A percentile compares a stretch with the other conserved stretches of the same genome.
These are phyloP conservation scores for Brenthis daphne DNA, from an alignment of 2,888 invertebrate species.

Conservation along the genomic window DNA sequence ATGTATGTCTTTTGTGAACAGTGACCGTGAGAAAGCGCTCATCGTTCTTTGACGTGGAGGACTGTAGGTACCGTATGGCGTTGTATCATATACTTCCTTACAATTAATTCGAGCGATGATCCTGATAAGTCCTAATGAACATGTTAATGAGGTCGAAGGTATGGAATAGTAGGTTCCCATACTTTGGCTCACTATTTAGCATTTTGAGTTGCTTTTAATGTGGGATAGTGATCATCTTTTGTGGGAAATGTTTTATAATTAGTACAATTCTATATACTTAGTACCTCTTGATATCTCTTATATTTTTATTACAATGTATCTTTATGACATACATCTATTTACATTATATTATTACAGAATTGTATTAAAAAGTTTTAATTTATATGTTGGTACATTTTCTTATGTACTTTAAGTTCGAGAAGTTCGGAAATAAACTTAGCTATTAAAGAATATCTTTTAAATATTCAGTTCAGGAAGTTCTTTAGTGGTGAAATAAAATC, in stretches of 20 bases:
- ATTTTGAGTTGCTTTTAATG: slow-evolving; percentile 41
- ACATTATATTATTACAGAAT: too few relatives aligned
- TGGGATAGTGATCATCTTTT: slow-evolving; percentile 23
- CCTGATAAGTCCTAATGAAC: slow-evolving; percentile 68
- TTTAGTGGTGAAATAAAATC: background rate
- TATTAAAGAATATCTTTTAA: too few relatives aligned
- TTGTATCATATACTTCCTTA: slow-evolving; percentile 66
- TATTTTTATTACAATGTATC: too few relatives aligned
- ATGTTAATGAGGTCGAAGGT: slow-evolving; percentile 68
- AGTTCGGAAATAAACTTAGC: too few relatives aligned
- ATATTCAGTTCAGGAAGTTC: too few relatives aligned
- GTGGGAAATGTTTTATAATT: slow-evolving; percentile 23
- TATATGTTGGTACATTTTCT: too few relatives aligned
- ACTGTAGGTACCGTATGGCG: slow-evolving; percentile 62
- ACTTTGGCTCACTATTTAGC: slow-evolving; percentile 44
- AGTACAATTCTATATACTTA: background rate
- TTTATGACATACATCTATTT: too few relatives aligned
- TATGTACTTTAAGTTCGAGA: too few relatives aligned
- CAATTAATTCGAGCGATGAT: slow-evolving; percentile 76
- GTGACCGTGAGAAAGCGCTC: slow-evolving; percentile 67
- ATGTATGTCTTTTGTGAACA: slow-evolving; percentile 22
- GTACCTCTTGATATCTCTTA: background rate
- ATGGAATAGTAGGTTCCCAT: slow-evolving; percentile 63
- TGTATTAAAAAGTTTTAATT: too few relatives aligned
- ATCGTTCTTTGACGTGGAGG: slow-evolving; percentile 48